These are phyloP conservation scores for honey bee (Apis mellifera) DNA, from an alignment of 1,140 invertebrate genomes.

Conservation along the genomic window DNA sequence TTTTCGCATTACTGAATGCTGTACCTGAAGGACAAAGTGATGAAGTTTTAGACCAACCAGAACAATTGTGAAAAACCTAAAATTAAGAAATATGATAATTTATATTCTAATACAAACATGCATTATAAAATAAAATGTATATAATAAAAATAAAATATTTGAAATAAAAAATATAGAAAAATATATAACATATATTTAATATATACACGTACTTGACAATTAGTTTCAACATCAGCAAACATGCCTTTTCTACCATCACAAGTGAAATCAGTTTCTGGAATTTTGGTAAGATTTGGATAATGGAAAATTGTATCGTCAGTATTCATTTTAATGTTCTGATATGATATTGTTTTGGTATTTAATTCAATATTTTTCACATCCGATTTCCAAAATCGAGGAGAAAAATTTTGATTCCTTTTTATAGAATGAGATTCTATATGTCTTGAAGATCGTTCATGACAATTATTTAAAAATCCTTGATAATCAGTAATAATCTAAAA, in stretches of 20 bases:
- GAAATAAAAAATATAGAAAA: background rate
- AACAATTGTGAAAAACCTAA: constrained; percentile 81
- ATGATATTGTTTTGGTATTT: background rate
- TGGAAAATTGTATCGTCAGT: constrained; percentile 50
- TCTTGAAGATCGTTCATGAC: constrained; percentile 62
- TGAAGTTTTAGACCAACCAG: constrained; percentile 75
- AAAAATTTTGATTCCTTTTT: constrained; percentile 24
- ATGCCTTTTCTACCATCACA: constrained; percentile 88
- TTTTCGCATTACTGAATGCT: constrained; percentile 80
- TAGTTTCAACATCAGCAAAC: constrained; percentile 91
- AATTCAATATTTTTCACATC: constrained; percentile 1
- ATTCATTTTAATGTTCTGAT: constrained; percentile 24
- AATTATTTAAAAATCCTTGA: constrained; percentile 66
- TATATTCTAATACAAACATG: too few relatives aligned
- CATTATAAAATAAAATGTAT: too few relatives aligned
- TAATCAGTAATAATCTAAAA: constrained; percentile 67
- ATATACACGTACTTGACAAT: constrained; percentile 85
- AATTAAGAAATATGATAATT: constrained; percentile 30
- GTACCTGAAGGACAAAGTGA: constrained; percentile 83
- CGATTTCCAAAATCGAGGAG: background rate
- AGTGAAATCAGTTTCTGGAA: constrained; percentile 88
- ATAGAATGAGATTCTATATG: constrained; percentile 43
- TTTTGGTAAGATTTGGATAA: constrained; percentile 70
- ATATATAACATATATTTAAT: too few relatives aligned
- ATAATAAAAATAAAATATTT: background rate